Percentiles rank a stretch among this genome's conserved stretches.
Conservation (phyloP, 1,140 invertebrate species). For the Atopsyche davidsoni region DNA sequence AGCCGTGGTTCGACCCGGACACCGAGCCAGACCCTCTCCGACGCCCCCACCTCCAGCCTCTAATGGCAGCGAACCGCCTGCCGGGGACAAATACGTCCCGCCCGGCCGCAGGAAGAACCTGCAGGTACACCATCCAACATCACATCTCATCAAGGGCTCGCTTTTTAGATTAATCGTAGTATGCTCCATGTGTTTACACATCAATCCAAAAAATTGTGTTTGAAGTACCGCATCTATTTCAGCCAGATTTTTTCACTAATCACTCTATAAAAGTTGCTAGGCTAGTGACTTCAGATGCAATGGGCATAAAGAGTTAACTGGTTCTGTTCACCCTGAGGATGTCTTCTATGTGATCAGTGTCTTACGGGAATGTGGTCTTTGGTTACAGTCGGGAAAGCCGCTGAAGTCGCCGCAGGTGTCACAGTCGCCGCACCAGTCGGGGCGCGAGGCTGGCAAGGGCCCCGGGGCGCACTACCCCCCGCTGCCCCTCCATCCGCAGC, state of each 20-base stretch:
- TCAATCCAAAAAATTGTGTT: no score
- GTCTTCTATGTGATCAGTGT: neutral
- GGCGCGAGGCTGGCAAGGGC: slow-evolving; percentile 26
- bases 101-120: slow-evolving; percentile 67
- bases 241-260: no score
- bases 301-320: no score
- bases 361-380: no score
- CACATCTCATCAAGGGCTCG: no score
- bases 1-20: slow-evolving; percentile 56
- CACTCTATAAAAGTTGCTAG: no score
- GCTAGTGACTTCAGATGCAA: no score
- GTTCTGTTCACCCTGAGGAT: no score
- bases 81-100: slow-evolving; percentile 66
- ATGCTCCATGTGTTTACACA: no score
- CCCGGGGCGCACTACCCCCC: slow-evolving; percentile 23
- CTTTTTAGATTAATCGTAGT: no score
- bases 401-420: slow-evolving; percentile 47
- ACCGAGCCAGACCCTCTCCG: slow-evolving; percentile 34
- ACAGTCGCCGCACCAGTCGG: slow-evolving; percentile 37
- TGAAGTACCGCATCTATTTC: no score
- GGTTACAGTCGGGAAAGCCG: slow-evolving; percentile 39
- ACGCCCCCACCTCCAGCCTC: slow-evolving; percentile 30
- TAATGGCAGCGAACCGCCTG: slow-evolving; percentile 16
- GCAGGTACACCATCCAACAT: no score
- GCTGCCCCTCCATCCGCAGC: slow-evolving; percentile 32